phyloP scores from a whole-genome alignment of 2,113 vertebrate genomes.

The Platysteira castanea region DNA sequence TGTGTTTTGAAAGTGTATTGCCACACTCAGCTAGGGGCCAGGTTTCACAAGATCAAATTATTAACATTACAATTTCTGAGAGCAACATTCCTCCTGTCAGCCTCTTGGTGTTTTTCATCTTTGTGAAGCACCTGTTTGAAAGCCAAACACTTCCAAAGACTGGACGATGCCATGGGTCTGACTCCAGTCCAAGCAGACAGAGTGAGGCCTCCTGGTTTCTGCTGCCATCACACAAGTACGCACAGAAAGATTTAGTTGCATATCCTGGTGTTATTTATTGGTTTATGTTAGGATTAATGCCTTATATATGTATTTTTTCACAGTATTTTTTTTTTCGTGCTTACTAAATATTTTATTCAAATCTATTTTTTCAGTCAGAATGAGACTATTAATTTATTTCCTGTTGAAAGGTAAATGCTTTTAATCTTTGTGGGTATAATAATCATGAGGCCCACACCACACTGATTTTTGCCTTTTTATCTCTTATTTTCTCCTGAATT shows the following conservation, averaged over 20 bases:
- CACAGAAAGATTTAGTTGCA: background rate
- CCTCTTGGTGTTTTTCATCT: background rate
- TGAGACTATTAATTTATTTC: background rate
- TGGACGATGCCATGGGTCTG: background rate
- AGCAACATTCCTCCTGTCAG: background rate
- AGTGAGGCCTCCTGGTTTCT: background rate
- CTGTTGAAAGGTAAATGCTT: background rate
- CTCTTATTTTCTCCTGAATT: background rate
- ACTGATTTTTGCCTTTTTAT: background rate
- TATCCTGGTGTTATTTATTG: background rate
- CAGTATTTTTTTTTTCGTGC: background rate
- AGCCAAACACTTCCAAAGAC: background rate
- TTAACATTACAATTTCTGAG: background rate
- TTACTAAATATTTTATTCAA: background rate
- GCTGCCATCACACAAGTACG: no score
- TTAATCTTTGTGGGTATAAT: background rate
- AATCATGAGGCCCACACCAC: background rate
- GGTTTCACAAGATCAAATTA: background rate
- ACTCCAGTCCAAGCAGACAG: background rate
- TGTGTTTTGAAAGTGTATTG: background rate
- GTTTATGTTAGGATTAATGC: background rate
- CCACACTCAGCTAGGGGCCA: background rate
- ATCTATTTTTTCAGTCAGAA: background rate
- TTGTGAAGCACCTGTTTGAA: background rate
- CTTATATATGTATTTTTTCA: background rate